These are phyloP conservation scores for Shinisaurus crocodilurus DNA, from an alignment of 2,113 vertebrate species.

Conservation along the genomic window DNA sequence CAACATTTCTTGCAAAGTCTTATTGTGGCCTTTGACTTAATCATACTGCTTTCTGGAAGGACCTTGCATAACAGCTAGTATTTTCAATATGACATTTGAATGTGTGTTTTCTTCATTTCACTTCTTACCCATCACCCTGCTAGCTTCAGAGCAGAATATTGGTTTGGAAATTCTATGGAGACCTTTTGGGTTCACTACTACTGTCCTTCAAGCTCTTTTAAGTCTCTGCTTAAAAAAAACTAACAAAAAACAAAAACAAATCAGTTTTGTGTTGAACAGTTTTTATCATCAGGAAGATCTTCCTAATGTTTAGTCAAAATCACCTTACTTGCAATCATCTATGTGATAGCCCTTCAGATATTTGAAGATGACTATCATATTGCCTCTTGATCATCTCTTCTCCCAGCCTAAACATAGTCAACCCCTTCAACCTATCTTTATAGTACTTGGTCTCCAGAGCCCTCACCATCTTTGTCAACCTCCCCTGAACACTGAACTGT, in stretches of 20 bases:
- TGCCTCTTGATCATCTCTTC: too few relatives aligned
- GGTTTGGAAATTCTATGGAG: background rate
- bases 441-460: background rate
- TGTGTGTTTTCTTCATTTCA: background rate
- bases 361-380: too few relatives aligned
- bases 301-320: too few relatives aligned
- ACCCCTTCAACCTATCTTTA: background rate
- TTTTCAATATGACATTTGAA: background rate
- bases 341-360: too few relatives aligned
- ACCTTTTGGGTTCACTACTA: too few relatives aligned
- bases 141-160: background rate
- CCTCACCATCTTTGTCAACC: background rate
- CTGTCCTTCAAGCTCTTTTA: background rate
- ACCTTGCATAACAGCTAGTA: background rate
- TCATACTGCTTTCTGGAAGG: background rate
- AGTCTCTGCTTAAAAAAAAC: background rate
- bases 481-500: background rate
- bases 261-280: too few relatives aligned
- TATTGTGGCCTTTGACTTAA: background rate
- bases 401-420: too few relatives aligned
- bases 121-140: background rate
- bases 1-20: background rate
- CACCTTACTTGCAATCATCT: too few relatives aligned
- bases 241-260: too few relatives aligned
- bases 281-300: too few relatives aligned